Percentiles rank a stretch among this genome's conserved stretches.
phyloP scores from a whole-genome alignment of 2,113 vertebrate species.

The Morphnarchus princeps region DNA sequence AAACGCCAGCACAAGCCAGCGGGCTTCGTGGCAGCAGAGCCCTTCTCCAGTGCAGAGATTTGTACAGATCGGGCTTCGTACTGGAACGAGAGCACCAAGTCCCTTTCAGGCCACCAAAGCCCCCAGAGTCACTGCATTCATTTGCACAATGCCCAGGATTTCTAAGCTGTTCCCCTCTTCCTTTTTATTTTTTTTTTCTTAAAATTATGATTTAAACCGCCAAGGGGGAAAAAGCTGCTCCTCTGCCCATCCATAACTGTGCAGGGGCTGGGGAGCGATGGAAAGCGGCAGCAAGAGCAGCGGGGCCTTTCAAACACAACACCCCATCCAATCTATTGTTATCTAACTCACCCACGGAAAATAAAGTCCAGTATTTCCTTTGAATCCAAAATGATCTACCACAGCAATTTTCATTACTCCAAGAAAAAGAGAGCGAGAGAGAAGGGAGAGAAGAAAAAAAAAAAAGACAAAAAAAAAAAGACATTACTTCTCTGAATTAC shows the following conservation, averaged over 20 bases:
- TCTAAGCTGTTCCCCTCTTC: not conserved
- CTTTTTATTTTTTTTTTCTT: not conserved
- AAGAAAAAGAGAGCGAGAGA: slow-evolving; percentile 21
- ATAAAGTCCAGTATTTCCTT: slow-evolving; percentile 41
- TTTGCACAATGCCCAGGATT: not conserved
- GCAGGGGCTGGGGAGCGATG: not conserved
- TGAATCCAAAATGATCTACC: slow-evolving; percentile 61
- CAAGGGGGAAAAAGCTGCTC: not conserved
- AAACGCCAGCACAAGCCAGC: not conserved
- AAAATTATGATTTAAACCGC: not conserved
- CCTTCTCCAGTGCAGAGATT: not conserved
- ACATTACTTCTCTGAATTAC: slow-evolving; percentile 75
- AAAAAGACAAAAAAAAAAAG: not conserved
- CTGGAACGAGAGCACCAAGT: not conserved
- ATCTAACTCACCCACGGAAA: slow-evolving; percentile 8
- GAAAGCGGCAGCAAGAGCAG: not conserved
- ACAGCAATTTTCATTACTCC: slow-evolving; percentile 68
- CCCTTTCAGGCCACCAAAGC: not conserved
- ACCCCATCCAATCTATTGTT: not conserved
- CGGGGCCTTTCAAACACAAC: not conserved
- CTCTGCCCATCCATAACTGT: rapidly evolving
- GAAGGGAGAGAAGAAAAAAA: not conserved
- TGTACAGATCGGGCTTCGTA: not conserved
- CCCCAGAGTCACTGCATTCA: not conserved
- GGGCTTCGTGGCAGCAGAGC: rapidly evolving